Conservation (phyloP, 1,140 invertebrate genomes). For the Patella vulgata region DNA sequence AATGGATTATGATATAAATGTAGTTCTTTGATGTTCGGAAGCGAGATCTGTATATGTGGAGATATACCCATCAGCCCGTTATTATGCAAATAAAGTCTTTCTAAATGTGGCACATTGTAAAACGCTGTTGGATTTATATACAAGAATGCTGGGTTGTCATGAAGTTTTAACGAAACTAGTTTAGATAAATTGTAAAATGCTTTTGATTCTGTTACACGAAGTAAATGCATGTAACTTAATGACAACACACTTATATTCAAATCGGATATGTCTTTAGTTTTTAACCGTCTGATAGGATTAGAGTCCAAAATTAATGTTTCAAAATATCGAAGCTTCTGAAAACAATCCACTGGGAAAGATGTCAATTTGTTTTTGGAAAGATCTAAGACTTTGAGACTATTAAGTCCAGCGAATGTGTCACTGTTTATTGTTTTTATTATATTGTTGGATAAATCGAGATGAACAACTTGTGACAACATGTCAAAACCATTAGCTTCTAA, state of each 20-base stretch:
- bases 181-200: conserved; percentile 66
- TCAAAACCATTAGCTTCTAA: conserved; percentile 45
- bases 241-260: conserved; percentile 58
- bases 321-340: conserved; percentile 42
- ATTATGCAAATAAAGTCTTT: conserved; percentile 63
- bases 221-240: conserved; percentile 60
- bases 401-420: conserved; percentile 44
- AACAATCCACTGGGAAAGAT: conserved; percentile 33
- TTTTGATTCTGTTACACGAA: conserved; percentile 61
- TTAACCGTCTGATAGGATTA: conserved; percentile 52
- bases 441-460: conserved; percentile 52
- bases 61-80: conserved; percentile 63
- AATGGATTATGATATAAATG: conserved; percentile 67
- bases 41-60: conserved; percentile 39
- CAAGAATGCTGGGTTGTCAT: conserved; percentile 63
- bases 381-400: conserved; percentile 43
- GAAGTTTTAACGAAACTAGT: conserved; percentile 59
- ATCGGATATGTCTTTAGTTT: conserved; percentile 55
- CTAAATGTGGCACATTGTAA: conserved; percentile 56
- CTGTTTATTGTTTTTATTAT: conserved; percentile 34
- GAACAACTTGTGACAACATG: conserved; percentile 42
- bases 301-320: conserved; percentile 54
- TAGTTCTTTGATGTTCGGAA: conserved; percentile 56
- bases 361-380: conserved; percentile 49
- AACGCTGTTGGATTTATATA: conserved; percentile 66